Evolutionary conservation across 1,140 invertebrate species (phyloP).

Genomic region (Mizuhopecten yessoensis): DNA sequence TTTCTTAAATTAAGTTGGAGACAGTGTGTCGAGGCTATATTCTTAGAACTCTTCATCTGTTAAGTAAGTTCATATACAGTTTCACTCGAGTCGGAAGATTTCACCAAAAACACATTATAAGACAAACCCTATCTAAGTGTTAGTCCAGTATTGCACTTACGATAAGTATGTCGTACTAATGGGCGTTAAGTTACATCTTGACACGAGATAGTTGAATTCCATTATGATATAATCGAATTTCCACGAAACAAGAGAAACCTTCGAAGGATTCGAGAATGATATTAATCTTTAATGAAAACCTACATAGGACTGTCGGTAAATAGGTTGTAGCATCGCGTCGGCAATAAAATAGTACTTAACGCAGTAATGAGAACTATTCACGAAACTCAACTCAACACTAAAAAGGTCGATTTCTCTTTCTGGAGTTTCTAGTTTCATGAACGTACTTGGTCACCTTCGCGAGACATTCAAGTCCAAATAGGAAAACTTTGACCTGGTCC

Average conservation of each 20-base stretch:
- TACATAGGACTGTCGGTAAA: not conserved
- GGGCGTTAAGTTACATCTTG: not conserved
- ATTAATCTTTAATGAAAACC: not conserved
- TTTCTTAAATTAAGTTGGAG: no score
- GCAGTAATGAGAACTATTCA: not conserved
- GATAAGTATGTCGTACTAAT: not conserved
- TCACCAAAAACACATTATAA: no score
- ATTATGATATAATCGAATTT: not conserved
- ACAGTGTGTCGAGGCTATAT: no score
- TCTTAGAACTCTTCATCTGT: no score
- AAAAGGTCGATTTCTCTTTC: not conserved
- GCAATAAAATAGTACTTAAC: not conserved
- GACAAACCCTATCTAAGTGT: no score
- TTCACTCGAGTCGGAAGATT: no score
- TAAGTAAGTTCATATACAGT: no score
- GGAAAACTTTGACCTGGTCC: not conserved
- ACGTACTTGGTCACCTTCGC: not conserved
- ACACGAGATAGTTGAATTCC: slow-evolving; percentile 18
- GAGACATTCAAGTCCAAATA: not conserved
- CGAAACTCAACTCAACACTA: not conserved
- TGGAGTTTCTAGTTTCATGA: not conserved
- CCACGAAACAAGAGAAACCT: not conserved
- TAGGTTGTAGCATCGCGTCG: not conserved
- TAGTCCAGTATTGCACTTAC: no score
- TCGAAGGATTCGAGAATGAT: not conserved